Percentiles rank a stretch among this genome's conserved stretches.
These are phyloP conservation scores for Caerostris darwini DNA, from an alignment of 1,140 invertebrate species.

Conservation along the genomic window DNA sequence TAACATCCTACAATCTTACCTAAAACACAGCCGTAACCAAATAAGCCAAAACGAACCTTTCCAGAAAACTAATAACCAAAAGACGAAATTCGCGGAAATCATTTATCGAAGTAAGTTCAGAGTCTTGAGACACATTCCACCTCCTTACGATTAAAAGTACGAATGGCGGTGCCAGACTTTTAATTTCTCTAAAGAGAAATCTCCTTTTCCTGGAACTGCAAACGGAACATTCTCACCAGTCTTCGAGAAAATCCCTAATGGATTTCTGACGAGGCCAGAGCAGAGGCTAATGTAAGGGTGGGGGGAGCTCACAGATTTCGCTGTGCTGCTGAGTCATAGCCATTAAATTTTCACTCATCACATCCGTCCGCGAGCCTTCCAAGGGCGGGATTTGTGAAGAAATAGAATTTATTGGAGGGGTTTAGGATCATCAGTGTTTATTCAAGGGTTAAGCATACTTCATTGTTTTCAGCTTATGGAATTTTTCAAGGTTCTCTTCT, in stretches of 20 bases:
- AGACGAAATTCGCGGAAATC: background rate
- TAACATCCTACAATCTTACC: background rate
- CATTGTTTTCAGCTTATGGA: too few species aligned
- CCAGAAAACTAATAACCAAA: background rate
- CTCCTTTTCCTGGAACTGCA: background rate
- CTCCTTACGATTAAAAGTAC: background rate
- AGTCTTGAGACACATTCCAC: background rate
- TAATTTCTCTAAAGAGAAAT: slow-evolving; percentile 34
- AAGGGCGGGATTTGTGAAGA: background rate
- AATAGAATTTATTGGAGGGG: background rate
- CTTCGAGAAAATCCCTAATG: background rate
- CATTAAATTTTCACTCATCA: background rate
- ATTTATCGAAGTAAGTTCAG: background rate
- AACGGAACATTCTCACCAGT: background rate
- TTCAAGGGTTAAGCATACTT: too few species aligned
- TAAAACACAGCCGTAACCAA: background rate
- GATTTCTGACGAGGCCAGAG: slow-evolving; percentile 57
- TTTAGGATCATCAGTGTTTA: background rate
- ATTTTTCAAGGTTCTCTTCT: too few species aligned
- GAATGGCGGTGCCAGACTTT: background rate
- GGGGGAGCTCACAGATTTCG: slow-evolving; percentile 5
- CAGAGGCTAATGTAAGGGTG: slow-evolving; percentile 51
- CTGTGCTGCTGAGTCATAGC: background rate
- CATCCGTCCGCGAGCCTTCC: background rate
- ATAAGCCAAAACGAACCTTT: background rate